phyloP scores from a whole-genome alignment of 2,888 invertebrate species.

The Ceriagrion tenellum region DNA sequence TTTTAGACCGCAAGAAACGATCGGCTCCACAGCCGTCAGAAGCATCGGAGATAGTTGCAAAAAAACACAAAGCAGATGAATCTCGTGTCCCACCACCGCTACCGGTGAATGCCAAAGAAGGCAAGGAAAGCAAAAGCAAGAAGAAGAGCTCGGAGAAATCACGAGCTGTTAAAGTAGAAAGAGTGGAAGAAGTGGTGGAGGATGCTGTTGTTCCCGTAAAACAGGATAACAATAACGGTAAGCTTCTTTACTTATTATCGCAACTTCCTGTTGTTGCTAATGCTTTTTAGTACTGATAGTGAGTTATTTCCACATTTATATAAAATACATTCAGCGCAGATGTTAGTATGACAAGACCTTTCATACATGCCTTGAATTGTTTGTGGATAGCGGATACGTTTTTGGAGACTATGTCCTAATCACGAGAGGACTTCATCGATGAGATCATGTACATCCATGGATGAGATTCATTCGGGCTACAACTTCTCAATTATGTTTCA shows the following conservation, averaged over 20 bases:
- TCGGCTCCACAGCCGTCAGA: constrained; percentile 58
- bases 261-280: too few relatives aligned
- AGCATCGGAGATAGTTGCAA: constrained; percentile 45
- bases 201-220: constrained; percentile 53
- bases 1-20: constrained; percentile 60
- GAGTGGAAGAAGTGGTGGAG: neutral
- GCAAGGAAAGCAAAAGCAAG: constrained; percentile 64
- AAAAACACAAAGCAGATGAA: constrained; percentile 56
- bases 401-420: too few relatives aligned
- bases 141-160: constrained; percentile 50
- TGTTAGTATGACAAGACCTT: too few relatives aligned
- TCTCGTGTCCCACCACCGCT: constrained; percentile 59
- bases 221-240: constrained; percentile 50
- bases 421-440: too few relatives aligned
- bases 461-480: too few relatives aligned
- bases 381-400: too few relatives aligned
- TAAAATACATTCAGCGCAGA: too few relatives aligned
- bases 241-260: neutral
- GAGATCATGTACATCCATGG: too few relatives aligned
- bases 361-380: too few relatives aligned
- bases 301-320: too few relatives aligned
- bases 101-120: constrained; percentile 60
- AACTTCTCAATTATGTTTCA: too few relatives aligned
- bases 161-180: neutral
- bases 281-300: too few relatives aligned